phyloP scores from a whole-genome alignment of 2,113 vertebrate species.

The Sterna hirundo region DNA sequence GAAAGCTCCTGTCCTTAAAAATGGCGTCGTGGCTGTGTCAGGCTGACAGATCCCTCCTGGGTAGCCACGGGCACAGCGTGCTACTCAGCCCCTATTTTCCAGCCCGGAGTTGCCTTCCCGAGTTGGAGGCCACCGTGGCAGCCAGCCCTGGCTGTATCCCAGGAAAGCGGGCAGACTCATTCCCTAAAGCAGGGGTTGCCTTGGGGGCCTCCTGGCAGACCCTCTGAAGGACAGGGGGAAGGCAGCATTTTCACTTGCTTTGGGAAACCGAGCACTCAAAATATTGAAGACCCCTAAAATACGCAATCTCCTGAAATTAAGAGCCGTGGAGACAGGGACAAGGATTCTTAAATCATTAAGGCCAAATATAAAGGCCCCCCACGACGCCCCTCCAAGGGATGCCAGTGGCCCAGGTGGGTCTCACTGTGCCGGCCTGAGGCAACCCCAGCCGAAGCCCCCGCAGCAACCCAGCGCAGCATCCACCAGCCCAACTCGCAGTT shows the following conservation, averaged over 20 bases:
- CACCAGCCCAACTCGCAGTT: background rate
- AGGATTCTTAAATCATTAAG: background rate
- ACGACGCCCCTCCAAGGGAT: background rate
- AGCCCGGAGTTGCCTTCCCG: background rate
- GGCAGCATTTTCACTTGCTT: background rate
- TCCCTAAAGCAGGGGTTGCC: background rate
- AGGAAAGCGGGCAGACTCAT: background rate
- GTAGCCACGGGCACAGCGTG: fast-evolving
- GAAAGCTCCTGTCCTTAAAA: background rate
- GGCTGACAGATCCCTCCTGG: background rate
- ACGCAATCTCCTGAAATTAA: background rate
- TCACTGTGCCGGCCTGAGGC: background rate
- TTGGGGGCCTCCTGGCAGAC: background rate
- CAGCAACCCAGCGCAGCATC: background rate
- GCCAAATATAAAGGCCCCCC: background rate
- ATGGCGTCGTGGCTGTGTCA: background rate
- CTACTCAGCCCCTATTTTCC: background rate
- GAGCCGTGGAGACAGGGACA: background rate
- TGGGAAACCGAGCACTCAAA: background rate
- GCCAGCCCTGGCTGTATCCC: background rate
- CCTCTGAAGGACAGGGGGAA: background rate
- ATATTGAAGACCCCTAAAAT: background rate
- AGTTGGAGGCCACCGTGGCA: background rate
- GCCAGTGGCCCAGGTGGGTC: too few species aligned
- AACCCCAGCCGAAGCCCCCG: background rate